Percentiles rank a stretch among this genome's conserved stretches.
Conservation (phyloP, 2,888 invertebrate species). For the Metopia argyrocephala region DNA sequence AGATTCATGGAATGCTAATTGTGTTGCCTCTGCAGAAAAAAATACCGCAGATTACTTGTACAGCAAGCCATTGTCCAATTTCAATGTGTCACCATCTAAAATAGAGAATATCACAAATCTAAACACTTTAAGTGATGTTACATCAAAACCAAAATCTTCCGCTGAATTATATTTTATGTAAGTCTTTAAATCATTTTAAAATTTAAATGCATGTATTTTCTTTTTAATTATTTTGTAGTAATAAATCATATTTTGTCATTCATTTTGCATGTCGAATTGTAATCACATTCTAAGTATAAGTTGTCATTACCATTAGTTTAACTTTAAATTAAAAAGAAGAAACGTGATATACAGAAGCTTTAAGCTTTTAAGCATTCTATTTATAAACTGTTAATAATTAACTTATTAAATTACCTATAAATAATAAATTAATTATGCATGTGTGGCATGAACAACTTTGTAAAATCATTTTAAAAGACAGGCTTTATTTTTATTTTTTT, state of each 20-base stretch:
- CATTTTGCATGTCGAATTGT: slow-evolving; percentile 22
- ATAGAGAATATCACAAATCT: neutral
- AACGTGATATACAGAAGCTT: too few species aligned
- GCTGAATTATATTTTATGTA: slow-evolving; percentile 79
- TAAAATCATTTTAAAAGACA: too few species aligned
- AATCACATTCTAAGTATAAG: too few species aligned
- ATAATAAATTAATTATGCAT: too few species aligned
- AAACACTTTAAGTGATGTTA: neutral
- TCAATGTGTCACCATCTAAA: slow-evolving; percentile 29
- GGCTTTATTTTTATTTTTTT: too few species aligned
- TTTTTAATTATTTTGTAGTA: neutral
- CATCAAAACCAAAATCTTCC: slow-evolving; percentile 70
- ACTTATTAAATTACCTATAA: too few species aligned
- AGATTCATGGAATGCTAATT: slow-evolving; percentile 79
- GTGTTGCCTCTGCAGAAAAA: slow-evolving; percentile 76
- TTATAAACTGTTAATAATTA: too few species aligned
- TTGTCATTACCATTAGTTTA: too few species aligned
- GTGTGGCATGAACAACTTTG: too few species aligned
- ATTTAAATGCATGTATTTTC: neutral
- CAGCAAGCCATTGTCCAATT: neutral
- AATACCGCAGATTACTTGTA: slow-evolving; percentile 64
- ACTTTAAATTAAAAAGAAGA: too few species aligned
- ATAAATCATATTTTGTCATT: neutral
- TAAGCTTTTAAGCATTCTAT: too few species aligned
- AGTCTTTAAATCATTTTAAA: slow-evolving; percentile 69